Evolutionary conservation across 2,888 invertebrate species (phyloP).

Genomic region (Nemoura dubitans): DNA sequence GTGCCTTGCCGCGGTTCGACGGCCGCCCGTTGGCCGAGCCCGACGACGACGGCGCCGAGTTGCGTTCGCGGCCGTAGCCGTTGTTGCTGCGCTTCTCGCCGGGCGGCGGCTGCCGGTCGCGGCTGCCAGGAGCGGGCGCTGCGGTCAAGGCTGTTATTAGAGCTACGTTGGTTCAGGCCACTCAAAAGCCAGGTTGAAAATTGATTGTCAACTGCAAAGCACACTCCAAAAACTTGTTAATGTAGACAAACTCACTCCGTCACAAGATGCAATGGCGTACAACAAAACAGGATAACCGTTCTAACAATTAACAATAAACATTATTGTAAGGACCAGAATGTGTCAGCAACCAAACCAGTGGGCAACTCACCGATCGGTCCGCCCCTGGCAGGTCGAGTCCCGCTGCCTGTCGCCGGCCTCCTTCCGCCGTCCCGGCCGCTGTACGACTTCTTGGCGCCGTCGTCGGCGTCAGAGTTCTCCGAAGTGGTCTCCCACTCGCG

Average conservation of each 20-base stretch:
- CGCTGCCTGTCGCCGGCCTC: constrained; percentile 54
- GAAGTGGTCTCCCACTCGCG: constrained; percentile 79
- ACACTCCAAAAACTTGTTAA: too few species aligned
- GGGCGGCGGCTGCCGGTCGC: constrained; percentile 53
- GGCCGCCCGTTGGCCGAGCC: constrained; percentile 21
- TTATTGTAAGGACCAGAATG: too few species aligned
- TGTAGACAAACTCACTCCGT: too few species aligned
- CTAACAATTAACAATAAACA: too few species aligned
- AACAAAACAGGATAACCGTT: too few species aligned
- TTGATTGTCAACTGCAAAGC: too few species aligned
- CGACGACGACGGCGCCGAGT: not conserved
- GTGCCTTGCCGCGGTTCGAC: constrained; percentile 26
- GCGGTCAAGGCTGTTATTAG: too few species aligned
- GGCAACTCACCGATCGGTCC: constrained; percentile 45
- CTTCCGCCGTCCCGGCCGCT: constrained; percentile 55
- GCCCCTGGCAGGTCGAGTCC: constrained; percentile 46
- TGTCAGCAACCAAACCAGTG: too few species aligned
- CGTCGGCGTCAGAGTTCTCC: constrained; percentile 76
- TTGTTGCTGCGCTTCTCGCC: constrained; percentile 55
- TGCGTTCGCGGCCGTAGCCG: constrained; percentile 30
- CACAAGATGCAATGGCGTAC: too few species aligned
- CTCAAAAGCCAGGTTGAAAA: too few species aligned
- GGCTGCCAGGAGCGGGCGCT: constrained; percentile 53
- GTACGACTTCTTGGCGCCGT: constrained; percentile 53
- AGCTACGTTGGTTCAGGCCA: too few species aligned